phyloP scores from a whole-genome alignment of 2,888 invertebrate genomes.

The Agriopis marginaria region DNA sequence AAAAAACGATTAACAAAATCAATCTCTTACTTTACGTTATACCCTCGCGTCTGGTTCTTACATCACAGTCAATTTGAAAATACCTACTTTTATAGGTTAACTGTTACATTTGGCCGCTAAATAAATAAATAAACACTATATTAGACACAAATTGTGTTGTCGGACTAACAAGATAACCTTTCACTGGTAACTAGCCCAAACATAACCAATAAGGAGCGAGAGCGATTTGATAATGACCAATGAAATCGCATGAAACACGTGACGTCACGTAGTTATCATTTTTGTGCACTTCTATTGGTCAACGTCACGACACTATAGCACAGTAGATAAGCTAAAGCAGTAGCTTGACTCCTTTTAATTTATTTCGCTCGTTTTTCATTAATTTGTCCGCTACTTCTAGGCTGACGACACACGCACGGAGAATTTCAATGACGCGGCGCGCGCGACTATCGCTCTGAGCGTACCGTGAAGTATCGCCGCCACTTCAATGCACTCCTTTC shows the following conservation, averaged over 20 bases:
- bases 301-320: too few relatives aligned
- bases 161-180: neutral
- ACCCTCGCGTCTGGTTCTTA: constrained; percentile 39
- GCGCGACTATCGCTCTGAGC: too few relatives aligned
- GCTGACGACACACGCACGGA: too few relatives aligned
- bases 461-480: too few relatives aligned
- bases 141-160: neutral
- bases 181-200: neutral
- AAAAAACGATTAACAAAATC: constrained; percentile 50
- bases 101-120: constrained; percentile 3
- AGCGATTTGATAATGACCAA: neutral
- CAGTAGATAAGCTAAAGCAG: too few relatives aligned
- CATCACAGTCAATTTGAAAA: constrained; percentile 48
- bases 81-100: constrained; percentile 37
- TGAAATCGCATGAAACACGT: neutral
- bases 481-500: too few relatives aligned
- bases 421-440: too few relatives aligned
- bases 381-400: too few relatives aligned
- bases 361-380: too few relatives aligned
- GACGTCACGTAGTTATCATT: neutral
- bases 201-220: neutral
- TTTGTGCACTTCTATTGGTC: too few relatives aligned
- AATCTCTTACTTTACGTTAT: constrained; percentile 44
- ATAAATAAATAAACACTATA: constrained; percentile 15
- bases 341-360: too few relatives aligned